Evolutionary conservation across 2,113 vertebrate genomes (phyloP), one percentile per base, ranked within the genome.

Genomic region (Athene cunicularia): DNA sequence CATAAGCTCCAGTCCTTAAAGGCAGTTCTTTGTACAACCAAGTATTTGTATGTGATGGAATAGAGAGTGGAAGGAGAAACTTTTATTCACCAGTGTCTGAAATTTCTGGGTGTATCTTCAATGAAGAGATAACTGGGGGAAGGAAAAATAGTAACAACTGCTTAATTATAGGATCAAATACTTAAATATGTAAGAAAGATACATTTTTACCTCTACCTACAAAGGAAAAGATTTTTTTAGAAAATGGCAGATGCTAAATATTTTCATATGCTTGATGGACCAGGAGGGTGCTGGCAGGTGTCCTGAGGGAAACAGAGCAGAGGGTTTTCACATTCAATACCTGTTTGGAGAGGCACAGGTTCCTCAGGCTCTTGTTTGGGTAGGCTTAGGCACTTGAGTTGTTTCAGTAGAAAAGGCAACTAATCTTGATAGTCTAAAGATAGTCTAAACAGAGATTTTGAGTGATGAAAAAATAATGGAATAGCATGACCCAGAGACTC

Each of bases 41-140:
- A 63, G 32, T 70, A 39, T 95, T 95, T 96, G 59, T n/a, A n/a
- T n/a, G n/a, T 95, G 77, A 90, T 87, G 80, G 92, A 94, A 84
- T 45, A 59, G 58, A 80, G 9, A 91, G 59, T 49, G 45, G 45
- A 73, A 86, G 11, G 16, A 89, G 62, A 80, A 87, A 17, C 3
- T 10, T 83, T 52, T 58, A 55, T 59, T 30, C 33, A 59, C 6
- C 62, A 39, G 28, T n/a, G 50, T 21, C 39, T 62, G 49, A 76
- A 92, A 62, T 58, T 84, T 35, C 37, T 58, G 32, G 7, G 6
- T 66, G 7, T 82, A 70, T 74, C n/a, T 85, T 55, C 41, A 58
- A 11, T 33, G 23, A 64, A 68, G 19, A 80, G 41, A 30, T 60
- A 52, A 50, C 12, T 37, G 3, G 18, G 16, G 12, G 5, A 72